Evolutionary conservation across 2,888 invertebrate genomes (phyloP).

Genomic region (Octodonta nipae): DNA sequence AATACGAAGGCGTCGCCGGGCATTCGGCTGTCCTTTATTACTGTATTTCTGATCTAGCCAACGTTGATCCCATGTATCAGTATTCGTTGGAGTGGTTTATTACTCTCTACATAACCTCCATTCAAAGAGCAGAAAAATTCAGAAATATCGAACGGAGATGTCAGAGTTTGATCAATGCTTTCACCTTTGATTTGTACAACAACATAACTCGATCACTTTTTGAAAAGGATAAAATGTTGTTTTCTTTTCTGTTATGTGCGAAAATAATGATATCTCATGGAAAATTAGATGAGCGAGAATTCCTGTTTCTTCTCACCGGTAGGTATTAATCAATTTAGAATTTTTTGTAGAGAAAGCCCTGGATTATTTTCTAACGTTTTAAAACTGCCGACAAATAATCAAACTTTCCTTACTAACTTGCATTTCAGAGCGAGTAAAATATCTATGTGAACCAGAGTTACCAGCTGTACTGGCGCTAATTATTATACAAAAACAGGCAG

Average conservation of each 20-base stretch:
- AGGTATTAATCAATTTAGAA: slow-evolving; percentile 38
- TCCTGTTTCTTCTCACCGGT: slow-evolving; percentile 63
- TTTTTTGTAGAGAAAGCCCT: no score
- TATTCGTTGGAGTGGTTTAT: slow-evolving; percentile 62
- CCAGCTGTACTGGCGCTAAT: no score
- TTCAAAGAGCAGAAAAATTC: slow-evolving; percentile 59
- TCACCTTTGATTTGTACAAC: slow-evolving; percentile 66
- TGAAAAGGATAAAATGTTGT: slow-evolving; percentile 71
- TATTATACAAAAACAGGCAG: no score
- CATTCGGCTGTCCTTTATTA: slow-evolving; percentile 72
- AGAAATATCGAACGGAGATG: slow-evolving; percentile 58
- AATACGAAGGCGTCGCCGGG: slow-evolving; percentile 63
- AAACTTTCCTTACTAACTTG: background rate
- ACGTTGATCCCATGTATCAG: slow-evolving; percentile 81
- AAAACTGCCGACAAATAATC: no score
- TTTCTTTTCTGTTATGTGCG: slow-evolving; percentile 66
- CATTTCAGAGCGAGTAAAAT: no score
- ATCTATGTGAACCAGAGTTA: no score
- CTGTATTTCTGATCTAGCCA: slow-evolving; percentile 68
- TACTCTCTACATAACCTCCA: slow-evolving; percentile 59
- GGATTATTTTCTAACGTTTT: no score
- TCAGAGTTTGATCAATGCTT: slow-evolving; percentile 56
- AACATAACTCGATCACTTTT: slow-evolving; percentile 74
- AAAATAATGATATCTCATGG: slow-evolving; percentile 49
- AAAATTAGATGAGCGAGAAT: slow-evolving; percentile 47